Base-by-base conservation (phyloP, 2,113 vertebrate genomes). In the Neopipo cinnamomea region DNA sequence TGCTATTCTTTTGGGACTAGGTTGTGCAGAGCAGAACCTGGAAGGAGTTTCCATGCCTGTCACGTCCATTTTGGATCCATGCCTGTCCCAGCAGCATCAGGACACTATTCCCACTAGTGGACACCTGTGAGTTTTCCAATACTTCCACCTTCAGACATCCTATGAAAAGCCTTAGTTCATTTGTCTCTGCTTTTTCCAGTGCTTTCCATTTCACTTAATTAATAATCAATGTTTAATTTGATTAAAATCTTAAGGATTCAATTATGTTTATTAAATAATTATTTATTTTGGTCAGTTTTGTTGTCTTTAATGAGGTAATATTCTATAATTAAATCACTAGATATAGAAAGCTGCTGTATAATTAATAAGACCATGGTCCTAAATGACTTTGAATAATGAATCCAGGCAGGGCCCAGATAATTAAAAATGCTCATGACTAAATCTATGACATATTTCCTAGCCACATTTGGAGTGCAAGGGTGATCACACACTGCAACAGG, bases 281-380 rank as follows among this genome's bases (percentile, higher is more conserved):
- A 37, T 94, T 94, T 90, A 68, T 91, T 95, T 93, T 94, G 74
- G 91, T 89, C 89, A 70, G 74, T 82, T 95, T 91, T 91, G 35
- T 93, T 93, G 78, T 62, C 42, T 53, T 94, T 93, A 94, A 94
- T 90, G 82, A 85, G 55, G 55, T 85, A 83, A 85, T 90, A 88
- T 39, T 83, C 42, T 58, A 46, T 91, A 93, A 96, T 93, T 85
- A 79, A 77, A 95, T 94, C 59, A 59, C 12, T 59, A 44, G 71
- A 62, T 80, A 84, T 24, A 70, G 22, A 85, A 93, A 77, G 33
- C 70, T 85, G 27, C 19, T 37, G 1, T 83, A 70, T 59, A 85
- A 96, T 91, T 91, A 88, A 85, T 49, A 89, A 82, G 59, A 83
- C 9, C 19, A 17, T 1, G 1, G 10, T 77, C 71, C 46, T 85